These are phyloP conservation scores for Galleria mellonella DNA, from an alignment of 1,140 invertebrate species.

Conservation along the genomic window DNA sequence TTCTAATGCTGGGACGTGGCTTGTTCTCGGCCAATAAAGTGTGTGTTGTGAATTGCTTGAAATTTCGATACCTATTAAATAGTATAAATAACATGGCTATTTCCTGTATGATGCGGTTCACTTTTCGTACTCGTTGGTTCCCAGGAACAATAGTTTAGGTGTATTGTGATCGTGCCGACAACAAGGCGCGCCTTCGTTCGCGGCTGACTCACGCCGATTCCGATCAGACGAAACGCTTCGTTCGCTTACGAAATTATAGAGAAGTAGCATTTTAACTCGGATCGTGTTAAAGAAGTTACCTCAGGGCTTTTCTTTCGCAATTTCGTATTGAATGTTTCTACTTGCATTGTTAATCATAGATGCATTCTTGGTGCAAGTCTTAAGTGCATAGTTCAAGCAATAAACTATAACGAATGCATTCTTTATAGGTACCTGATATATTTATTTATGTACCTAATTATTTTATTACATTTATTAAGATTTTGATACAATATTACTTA, in stretches of 20 bases:
- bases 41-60: background rate
- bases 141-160: background rate
- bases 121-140: background rate
- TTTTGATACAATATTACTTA: too few relatives aligned
- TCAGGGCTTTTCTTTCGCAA: background rate
- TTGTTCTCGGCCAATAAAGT: too few relatives aligned
- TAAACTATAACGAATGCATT: background rate
- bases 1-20: too few relatives aligned
- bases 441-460: background rate
- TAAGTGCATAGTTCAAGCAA: background rate
- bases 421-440: background rate
- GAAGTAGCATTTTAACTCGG: slow-evolving; percentile 28
- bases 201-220: background rate
- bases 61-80: background rate
- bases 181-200: background rate
- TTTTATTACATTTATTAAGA: background rate
- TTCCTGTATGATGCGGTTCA: background rate
- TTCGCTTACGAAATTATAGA: slow-evolving; percentile 40
- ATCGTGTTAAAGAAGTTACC: slow-evolving; percentile 20
- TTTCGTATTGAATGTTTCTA: background rate
- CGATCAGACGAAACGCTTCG: background rate
- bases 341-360: background rate
- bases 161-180: background rate
- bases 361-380: background rate
- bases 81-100: background rate